These are phyloP conservation scores for Caenorhabditis auriculariae DNA, from an alignment of 2,888 invertebrate genomes.

Conservation along the genomic window DNA sequence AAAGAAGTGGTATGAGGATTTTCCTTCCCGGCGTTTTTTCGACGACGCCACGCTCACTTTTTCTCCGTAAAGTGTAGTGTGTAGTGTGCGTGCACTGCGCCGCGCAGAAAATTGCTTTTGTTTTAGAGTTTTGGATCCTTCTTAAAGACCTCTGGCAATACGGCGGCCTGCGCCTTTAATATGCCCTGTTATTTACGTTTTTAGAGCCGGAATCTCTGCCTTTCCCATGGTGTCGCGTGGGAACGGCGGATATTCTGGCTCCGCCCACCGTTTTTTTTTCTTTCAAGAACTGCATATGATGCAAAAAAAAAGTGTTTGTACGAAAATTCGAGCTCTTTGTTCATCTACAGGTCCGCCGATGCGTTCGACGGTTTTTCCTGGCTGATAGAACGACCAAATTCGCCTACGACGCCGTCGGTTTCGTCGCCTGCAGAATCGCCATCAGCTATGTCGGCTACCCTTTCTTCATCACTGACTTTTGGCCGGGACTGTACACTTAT, in stretches of 20 bases:
- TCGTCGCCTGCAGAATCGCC: constrained; percentile 76
- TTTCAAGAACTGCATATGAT: neutral
- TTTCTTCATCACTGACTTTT: constrained; percentile 84
- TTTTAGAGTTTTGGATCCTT: no score
- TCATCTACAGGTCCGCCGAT: constrained; percentile 74
- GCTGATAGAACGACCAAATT: constrained; percentile 70
- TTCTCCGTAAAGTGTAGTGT: no score
- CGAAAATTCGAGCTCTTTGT: neutral
- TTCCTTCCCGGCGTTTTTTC: no score
- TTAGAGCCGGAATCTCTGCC: no score
- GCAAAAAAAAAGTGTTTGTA: neutral
- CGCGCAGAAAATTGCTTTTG: no score
- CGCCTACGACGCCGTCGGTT: constrained; percentile 81
- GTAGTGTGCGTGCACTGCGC: no score
- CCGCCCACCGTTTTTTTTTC: neutral
- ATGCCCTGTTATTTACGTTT: no score
- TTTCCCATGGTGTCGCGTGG: no score
- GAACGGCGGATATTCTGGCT: no score
- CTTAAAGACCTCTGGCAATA: no score
- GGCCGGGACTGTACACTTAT: constrained; percentile 77
- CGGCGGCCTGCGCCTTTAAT: no score
- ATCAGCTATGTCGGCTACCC: constrained; percentile 87
- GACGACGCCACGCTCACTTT: no score
- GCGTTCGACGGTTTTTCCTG: constrained; percentile 78
- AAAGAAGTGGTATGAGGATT: neutral